Percentiles rank a stretch among this genome's conserved stretches.
Evolutionary conservation across 2,888 invertebrate species (phyloP).

Genomic region (Pharmacophagus antenor): DNA sequence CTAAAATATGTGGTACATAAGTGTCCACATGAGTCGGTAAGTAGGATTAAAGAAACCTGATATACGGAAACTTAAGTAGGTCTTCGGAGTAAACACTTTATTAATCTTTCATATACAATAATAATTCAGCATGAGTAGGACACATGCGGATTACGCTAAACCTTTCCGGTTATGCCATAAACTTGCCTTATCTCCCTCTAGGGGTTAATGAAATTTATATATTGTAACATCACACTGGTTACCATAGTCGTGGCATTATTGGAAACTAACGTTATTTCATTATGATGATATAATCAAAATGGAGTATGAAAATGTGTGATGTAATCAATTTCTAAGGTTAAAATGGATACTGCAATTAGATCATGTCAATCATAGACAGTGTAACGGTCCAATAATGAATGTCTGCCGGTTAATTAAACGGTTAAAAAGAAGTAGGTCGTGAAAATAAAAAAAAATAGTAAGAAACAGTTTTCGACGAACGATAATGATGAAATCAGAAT

Average conservation of each 20-base stretch:
- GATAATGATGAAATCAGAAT: no score
- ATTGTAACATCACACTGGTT: constrained; percentile 23
- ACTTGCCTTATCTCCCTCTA: constrained; percentile 30
- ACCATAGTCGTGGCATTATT: constrained; percentile 7
- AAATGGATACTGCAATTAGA: no score
- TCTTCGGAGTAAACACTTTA: constrained; percentile 22
- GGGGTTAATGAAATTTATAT: constrained; percentile 32
- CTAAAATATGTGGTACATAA: constrained; percentile 15
- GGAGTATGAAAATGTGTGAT: no score
- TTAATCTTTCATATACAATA: constrained; percentile 30
- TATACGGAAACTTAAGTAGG: constrained; percentile 6
- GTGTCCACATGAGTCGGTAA: constrained; percentile 13
- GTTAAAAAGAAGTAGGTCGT: no score
- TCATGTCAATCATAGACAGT: no score
- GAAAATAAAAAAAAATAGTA: no score
- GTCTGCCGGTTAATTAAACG: no score
- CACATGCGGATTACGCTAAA: constrained; percentile 31
- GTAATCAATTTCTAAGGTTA: no score
- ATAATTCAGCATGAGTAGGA: constrained; percentile 28
- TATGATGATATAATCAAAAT: background rate
- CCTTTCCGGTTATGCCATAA: constrained; percentile 31
- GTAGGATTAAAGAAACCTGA: constrained; percentile 22
- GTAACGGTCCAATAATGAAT: no score
- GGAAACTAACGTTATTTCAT: background rate
- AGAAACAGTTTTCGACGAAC: no score